Percentiles rank a stretch among this genome's conserved stretches.
Conservation (phyloP, 1,140 invertebrate species). For the Lasioglossum baleicum region DNA sequence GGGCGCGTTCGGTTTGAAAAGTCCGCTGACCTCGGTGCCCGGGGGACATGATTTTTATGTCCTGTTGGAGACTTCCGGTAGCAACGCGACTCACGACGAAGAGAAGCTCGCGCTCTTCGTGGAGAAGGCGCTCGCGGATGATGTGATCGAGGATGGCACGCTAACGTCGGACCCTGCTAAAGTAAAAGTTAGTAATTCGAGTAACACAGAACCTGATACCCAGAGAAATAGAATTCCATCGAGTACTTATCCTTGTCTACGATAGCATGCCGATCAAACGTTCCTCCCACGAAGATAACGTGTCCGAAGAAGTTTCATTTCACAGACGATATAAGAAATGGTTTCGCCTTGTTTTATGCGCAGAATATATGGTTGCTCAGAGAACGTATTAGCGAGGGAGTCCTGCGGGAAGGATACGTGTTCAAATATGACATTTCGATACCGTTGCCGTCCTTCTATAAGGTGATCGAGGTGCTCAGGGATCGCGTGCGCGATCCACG, state of each 20-base stretch:
- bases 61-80: constrained; percentile 94
- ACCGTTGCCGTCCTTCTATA: constrained; percentile 91
- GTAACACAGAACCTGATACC: too few relatives aligned
- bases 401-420: constrained; percentile 92
- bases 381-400: constrained; percentile 90
- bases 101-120: constrained; percentile 92
- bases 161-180: constrained; percentile 89
- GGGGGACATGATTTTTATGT: constrained; percentile 91
- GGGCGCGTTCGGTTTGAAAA: constrained; percentile 83
- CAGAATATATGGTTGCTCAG: constrained; percentile 91
- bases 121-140: constrained; percentile 85
- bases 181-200: constrained; percentile 47
- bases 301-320: too few relatives aligned
- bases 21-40: constrained; percentile 62
- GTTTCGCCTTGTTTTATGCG: constrained; percentile 73
- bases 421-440: constrained; percentile 98
- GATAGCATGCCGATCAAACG: too few relatives aligned
- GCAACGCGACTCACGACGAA: constrained; percentile 89
- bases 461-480: constrained; percentile 87
- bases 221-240: too few relatives aligned
- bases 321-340: too few relatives aligned
- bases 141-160: constrained; percentile 90
- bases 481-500: constrained; percentile 82
- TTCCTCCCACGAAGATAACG: background rate
- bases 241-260: too few relatives aligned